Evolutionary conservation across 2,888 invertebrate species (phyloP), one percentile per base, ranked within the genome.

Genomic region (Gortyna flavago): DNA sequence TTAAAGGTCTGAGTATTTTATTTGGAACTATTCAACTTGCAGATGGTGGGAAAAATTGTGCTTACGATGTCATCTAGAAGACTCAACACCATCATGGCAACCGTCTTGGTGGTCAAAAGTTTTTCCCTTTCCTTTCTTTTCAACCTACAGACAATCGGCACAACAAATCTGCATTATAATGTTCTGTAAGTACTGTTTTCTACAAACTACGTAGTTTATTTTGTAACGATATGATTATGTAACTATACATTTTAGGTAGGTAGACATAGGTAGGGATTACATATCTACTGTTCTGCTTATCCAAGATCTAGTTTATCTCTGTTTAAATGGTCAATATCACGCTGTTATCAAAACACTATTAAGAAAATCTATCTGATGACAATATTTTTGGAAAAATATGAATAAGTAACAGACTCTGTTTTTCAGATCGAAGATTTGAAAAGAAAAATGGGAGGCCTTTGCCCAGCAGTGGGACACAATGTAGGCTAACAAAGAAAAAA

Each of bases 71-170:
- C 97, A 97, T 83, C 95, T 97, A 90, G 96, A 97, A 91, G 98
- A 98, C 61, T 25, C 90, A 0, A 92, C 94, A 7, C 93, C 97
- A 1, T 97, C 98, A 0, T 98, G 98, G 98, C 97, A 98, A 89
- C 98, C 98, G 1, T 91, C 95, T 0, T 97, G 97, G 91, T 98
- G 98, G 98, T 93, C 96, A n/a, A 97, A 95, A 89, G 89, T 97
- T 29, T 98, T 97, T 88, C 98, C 98, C 0, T 97, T 97, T 88
- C 98, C 98, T 4, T 97, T 98, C 88, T 98, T 98, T 89, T 97
- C 98, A 1, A 97, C 98, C 0, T 98, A 97, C 91, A 97, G 98
- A 85, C 96, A 96, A 74, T 89, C 93, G 0, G 94, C 94, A 13
- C 96, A 95, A 79, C 93, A 94, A 85, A 78, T 95, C 54, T 95